A percentile compares a stretch with the other conserved stretches of the same genome.
Evolutionary conservation across 1,140 invertebrate genomes (phyloP).

Genomic region (Cotesia glomerata): DNA sequence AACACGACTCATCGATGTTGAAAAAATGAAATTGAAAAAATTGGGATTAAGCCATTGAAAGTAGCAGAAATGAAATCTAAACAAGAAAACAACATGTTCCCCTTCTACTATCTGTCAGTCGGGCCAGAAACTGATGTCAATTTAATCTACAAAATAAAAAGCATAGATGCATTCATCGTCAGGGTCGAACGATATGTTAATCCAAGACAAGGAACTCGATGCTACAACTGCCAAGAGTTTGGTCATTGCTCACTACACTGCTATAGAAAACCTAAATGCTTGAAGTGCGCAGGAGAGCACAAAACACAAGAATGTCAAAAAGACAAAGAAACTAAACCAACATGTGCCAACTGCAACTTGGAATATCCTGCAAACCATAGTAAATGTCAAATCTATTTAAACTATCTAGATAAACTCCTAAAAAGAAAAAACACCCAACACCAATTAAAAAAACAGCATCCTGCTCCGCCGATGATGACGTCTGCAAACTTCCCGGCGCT

Average conservation of each 20-base stretch:
- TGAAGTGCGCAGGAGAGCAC: constrained; percentile 26
- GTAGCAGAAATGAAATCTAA: background rate
- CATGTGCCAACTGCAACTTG: constrained; percentile 31
- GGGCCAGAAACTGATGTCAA: background rate
- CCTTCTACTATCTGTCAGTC: background rate
- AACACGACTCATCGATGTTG: too few species aligned
- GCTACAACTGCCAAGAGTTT: constrained; percentile 27
- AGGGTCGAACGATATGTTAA: constrained; percentile 28
- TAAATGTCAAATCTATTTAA: constrained; percentile 11
- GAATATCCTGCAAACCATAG: constrained; percentile 31
- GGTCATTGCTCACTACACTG: constrained; percentile 23
- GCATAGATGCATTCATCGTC: background rate
- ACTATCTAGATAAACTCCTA: background rate
- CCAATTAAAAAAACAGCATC: too few species aligned
- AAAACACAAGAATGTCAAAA: constrained; percentile 22
- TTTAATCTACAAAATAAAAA: background rate
- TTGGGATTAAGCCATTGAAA: background rate
- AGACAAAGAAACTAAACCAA: background rate
- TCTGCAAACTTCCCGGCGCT: too few species aligned
- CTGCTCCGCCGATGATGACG: too few species aligned
- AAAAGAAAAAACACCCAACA: background rate
- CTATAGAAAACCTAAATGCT: constrained; percentile 12
- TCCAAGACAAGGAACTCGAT: constrained; percentile 20
- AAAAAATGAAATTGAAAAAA: too few species aligned
- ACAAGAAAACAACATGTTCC: background rate